A percentile compares a stretch with the other conserved stretches of the same genome.
Conservation (phyloP, 1,140 invertebrate species). For the Anastrepha ludens region DNA sequence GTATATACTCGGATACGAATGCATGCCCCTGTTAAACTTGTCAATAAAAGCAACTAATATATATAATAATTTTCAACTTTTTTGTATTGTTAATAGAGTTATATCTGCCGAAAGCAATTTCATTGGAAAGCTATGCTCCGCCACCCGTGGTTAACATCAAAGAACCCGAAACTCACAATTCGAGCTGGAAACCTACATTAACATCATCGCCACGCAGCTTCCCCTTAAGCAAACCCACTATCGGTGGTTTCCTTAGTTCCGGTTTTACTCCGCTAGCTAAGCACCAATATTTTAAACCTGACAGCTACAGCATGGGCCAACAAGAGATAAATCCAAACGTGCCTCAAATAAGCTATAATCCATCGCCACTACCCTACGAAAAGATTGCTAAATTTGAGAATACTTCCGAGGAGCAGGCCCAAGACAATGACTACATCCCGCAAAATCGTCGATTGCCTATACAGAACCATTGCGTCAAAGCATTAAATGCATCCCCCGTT, state of each 20-base stretch:
- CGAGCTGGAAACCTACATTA: neutral
- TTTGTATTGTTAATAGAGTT: slow-evolving; percentile 60
- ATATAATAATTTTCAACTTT: neutral
- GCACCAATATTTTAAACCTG: slow-evolving; percentile 52
- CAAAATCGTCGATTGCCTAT: neutral
- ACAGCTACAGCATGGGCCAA: slow-evolving; percentile 59
- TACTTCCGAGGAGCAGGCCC: neutral
- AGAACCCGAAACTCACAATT: neutral
- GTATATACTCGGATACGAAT: no score
- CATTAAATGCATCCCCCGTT: slow-evolving; percentile 62
- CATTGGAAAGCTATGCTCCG: slow-evolving; percentile 68
- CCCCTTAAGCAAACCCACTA: neutral
- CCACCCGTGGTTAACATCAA: slow-evolving; percentile 58
- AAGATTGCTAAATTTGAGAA: slow-evolving; percentile 69
- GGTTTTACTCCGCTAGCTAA: slow-evolving; percentile 49
- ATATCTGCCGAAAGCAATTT: slow-evolving; percentile 71
- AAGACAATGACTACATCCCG: neutral
- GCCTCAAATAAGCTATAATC: slow-evolving; percentile 64
- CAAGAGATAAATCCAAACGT: slow-evolving; percentile 31
- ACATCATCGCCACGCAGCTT: neutral
- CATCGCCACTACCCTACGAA: slow-evolving; percentile 66
- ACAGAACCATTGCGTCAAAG: slow-evolving; percentile 35
- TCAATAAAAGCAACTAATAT: neutral
- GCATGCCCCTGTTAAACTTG: neutral
- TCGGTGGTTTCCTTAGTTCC: neutral